Base-by-base conservation (phyloP, 2,797 vertebrate genomes). In the Euthynnus affinis region DNA sequence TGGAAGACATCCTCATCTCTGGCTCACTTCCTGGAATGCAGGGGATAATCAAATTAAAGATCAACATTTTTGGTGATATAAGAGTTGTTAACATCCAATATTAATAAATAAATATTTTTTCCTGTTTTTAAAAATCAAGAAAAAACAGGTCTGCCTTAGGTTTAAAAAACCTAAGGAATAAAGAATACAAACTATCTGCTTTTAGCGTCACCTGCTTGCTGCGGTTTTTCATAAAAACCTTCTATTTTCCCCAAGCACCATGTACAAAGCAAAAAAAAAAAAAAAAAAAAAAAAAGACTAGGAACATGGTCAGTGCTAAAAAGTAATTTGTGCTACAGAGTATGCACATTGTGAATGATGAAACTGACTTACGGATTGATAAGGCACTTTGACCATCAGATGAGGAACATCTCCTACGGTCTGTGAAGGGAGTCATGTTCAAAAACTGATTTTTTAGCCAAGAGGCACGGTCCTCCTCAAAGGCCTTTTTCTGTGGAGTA, bases 401-500 rank as follows among this genome's bases (percentile, higher is more conserved):
- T 3, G 89, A 88, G 9, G 93, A 95, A 51, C 88, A 91, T 74
- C 92, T 91, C 70, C 93, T 92, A 7, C 89, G 92, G 29, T 95
- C 92, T 37, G 84, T 74, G 75, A 96, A 96, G 3, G 96, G 95
- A 68, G 94, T 95, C 91, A 95, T 90, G 89, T 94, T 96, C 81
- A 96, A 91, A 92, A 96, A 96, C 55, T 96, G 95, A 80, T 92
- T 95, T 82, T 95, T 96, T 27, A 96, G 91, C 95, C 94, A 96
- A n/a, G 82, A 76, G 3, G 93, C 93, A 1, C 94, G 90, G 34
- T 96, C 96, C 32, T 95, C 95, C 58, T 96, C 94, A 76, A 96
- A 96, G 0, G 85, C 85, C 66, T 90, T 95, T 87, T 95, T 95
- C 96, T 96, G 74, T 48, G 10, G 6, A 74, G 56, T 4, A 74